Percentiles rank a stretch among this genome's conserved stretches.
phyloP scores from a whole-genome alignment of 2,888 invertebrate genomes.

The Hybos culiciformis region DNA sequence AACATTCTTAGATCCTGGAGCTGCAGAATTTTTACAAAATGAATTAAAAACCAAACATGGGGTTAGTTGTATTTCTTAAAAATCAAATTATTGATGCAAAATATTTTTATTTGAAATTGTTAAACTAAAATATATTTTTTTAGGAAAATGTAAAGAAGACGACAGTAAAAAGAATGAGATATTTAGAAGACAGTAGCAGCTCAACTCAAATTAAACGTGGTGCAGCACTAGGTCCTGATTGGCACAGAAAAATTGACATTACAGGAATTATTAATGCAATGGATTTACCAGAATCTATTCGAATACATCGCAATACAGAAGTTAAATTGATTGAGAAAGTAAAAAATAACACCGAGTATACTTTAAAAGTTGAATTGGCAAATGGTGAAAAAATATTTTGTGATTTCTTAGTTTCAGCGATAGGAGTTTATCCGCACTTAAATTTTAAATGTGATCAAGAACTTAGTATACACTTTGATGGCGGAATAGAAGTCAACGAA shows the following conservation, averaged over 20 bases:
- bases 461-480: constrained; percentile 48
- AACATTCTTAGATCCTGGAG: constrained; percentile 91
- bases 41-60: constrained; percentile 26
- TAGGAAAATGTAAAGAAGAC: constrained; percentile 16
- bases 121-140: not conserved
- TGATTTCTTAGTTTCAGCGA: constrained; percentile 91
- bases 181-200: constrained; percentile 42
- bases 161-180: constrained; percentile 51
- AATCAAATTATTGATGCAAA: not conserved
- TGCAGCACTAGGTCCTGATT: constrained; percentile 93
- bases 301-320: constrained; percentile 49
- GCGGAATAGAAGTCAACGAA: constrained; percentile 76
- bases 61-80: constrained; percentile 18
- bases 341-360: constrained; percentile 40
- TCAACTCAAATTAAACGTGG: constrained; percentile 44
- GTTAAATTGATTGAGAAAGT: constrained; percentile 24
- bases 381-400: constrained; percentile 59
- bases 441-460: constrained; percentile 42
- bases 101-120: not conserved
- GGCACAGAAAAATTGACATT: constrained; percentile 62
- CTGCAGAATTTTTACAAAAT: constrained; percentile 79
- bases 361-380: constrained; percentile 57
- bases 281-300: constrained; percentile 32
- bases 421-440: constrained; percentile 69
- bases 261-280: constrained; percentile 39